phyloP scores from a whole-genome alignment of 1,140 invertebrate species.

The Oedothorax gibbosus region DNA sequence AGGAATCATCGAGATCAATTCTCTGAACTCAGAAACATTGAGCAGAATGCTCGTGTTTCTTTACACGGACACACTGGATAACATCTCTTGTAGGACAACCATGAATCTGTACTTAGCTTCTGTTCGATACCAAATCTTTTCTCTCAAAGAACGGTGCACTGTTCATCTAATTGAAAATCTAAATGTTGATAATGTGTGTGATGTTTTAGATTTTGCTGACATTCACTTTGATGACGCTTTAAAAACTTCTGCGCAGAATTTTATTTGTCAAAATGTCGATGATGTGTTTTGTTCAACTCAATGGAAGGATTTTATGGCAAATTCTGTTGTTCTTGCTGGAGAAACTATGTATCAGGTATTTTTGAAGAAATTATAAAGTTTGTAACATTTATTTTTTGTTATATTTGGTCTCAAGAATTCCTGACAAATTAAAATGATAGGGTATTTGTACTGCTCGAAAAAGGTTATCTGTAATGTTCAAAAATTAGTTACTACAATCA shows the following conservation, averaged over 20 bases:
- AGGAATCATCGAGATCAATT: background rate
- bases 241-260: background rate
- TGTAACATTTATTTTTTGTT: background rate
- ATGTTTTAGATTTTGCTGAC: background rate
- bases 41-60: conserved; percentile 18
- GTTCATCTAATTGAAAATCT: background rate
- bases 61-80: conserved; percentile 11
- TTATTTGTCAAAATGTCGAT: conserved; percentile 18
- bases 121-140: background rate
- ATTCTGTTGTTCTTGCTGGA: background rate
- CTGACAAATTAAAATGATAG: too few species aligned
- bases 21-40: background rate
- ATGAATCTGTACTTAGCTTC: background rate
- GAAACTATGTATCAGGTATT: conserved; percentile 8
- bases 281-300: conserved; percentile 3
- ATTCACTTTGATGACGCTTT: background rate
- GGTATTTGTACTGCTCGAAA: too few species aligned
- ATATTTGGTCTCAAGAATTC: too few species aligned
- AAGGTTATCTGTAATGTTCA: too few species aligned
- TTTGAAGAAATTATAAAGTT: background rate
- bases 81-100: background rate
- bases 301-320: conserved; percentile 24
- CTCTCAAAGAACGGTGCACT: background rate
- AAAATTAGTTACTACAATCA: too few species aligned
- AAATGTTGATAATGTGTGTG: conserved; percentile 6